Evolutionary conservation across 2,888 invertebrate species (phyloP), one percentile per base, ranked within the genome.

Genomic region (Theretra japonica): DNA sequence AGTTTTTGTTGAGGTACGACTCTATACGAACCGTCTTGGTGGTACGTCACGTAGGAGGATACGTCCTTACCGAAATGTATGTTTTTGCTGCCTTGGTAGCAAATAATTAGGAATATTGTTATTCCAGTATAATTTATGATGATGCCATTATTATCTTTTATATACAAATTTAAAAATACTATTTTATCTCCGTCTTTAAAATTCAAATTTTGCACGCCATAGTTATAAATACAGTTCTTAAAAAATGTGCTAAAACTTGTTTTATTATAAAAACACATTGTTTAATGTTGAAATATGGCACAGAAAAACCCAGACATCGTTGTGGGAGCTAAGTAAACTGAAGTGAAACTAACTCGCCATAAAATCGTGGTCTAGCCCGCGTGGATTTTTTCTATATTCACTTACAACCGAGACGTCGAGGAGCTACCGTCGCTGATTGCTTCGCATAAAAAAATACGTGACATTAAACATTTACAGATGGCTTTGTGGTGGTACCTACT

Each of bases 341-440:
- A 72, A 76, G 77, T 77, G 76, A 72, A 73, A 79, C 79, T 79
- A 77, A 80, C 23, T 41, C 65, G 69, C 75, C 75, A 71, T 73
- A 74, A 76, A 75, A 77, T 78, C 76, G 73, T 73, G 68, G 75
- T 76, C 74, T 75, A 72, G 73, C 48, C 60, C 50, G 70, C 60
- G 70, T 62, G 60, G 28, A 48, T 72, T 70, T 70, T 73, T 73
- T 70, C 23, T 33, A n/a, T 17, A 59, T 60, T 73, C 50, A 59
- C 50, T 53, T 70, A 59, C 70, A 68, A 53, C 50, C 65, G 59
- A 70, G 70, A n/a, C 59, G 68, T 50, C 28, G 59, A 30, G 58
- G 41, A 28, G 68, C 25, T 65, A 70, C 57, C 50, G 65, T 30
- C 62, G 60, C 48, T n/a, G 58, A 57, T 72, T 33, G 19, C 15